Percentiles rank a stretch among this genome's conserved stretches.
Evolutionary conservation across 2,888 invertebrate genomes (phyloP).

Genomic region (Drosophila prostipennis): DNA sequence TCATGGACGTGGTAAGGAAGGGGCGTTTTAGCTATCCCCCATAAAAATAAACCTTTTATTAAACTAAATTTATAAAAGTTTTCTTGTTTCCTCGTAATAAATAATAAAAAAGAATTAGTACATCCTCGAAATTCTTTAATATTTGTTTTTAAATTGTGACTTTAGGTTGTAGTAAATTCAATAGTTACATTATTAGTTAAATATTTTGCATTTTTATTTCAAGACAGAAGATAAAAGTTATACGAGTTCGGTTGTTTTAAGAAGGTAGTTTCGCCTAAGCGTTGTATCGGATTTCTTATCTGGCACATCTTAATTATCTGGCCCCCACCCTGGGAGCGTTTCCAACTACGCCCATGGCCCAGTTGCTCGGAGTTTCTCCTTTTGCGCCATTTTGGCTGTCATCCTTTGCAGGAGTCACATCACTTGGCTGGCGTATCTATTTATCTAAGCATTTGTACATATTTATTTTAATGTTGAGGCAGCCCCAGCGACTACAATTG

Average conservation of each 20-base stretch:
- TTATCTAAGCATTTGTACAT: conserved; percentile 78
- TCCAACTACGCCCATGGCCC: conserved; percentile 12
- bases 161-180: no score
- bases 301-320: conserved; percentile 2
- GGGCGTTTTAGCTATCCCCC: no score
- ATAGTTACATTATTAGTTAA: no score
- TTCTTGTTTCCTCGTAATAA: no score
- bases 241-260: no score
- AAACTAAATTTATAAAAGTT: not conserved
- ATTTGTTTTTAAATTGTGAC: no score
- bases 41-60: not conserved
- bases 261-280: no score
- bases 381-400: conserved; percentile 73
- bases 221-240: no score
- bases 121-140: no score
- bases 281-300: not conserved
- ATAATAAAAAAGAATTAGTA: no score
- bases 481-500: conserved; percentile 71
- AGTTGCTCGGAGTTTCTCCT: conserved; percentile 41
- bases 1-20: conserved; percentile 8
- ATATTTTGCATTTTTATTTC: no score
- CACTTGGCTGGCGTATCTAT: conserved; percentile 63
- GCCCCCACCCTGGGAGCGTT: not conserved
- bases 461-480: conserved; percentile 80
- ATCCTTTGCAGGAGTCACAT: conserved; percentile 61